Conservation (phyloP, 2,797 vertebrate species). For the Florisuga fusca region DNA sequence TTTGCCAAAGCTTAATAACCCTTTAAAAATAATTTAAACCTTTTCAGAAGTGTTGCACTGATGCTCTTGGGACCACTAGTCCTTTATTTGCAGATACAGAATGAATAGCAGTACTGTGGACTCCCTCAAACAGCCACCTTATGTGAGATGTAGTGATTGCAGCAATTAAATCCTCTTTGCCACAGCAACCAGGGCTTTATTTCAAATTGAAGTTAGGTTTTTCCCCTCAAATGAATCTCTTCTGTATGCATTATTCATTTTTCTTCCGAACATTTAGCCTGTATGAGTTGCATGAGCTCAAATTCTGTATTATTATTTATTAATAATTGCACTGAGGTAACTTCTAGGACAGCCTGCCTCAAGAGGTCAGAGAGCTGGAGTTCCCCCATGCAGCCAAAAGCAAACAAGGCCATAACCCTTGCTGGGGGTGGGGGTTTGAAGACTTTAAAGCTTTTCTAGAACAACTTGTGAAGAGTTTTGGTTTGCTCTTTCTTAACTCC, state of each 20-base stretch:
- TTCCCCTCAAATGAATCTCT: constrained; percentile 1
- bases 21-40: constrained; percentile 43
- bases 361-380: neutral
- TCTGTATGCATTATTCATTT: constrained; percentile 60
- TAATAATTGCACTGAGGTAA: constrained; percentile 45
- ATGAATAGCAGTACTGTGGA: constrained; percentile 41
- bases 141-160: constrained; percentile 54
- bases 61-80: constrained; percentile 32
- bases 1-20: constrained; percentile 64
- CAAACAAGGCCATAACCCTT: neutral
- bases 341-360: neutral
- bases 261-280: constrained; percentile 32
- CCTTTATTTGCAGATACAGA: constrained; percentile 43
- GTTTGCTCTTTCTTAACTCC: neutral
- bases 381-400: neutral
- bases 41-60: constrained; percentile 10
- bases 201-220: constrained; percentile 33
- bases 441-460: neutral
- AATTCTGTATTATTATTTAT: constrained; percentile 36
- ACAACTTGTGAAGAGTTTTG: neutral
- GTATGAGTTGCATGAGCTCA: neutral
- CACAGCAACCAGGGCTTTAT: constrained; percentile 63
- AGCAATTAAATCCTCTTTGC: constrained; percentile 62
- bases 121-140: constrained; percentile 60
- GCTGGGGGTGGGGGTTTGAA: neutral